Percentiles rank a stretch among this genome's conserved stretches.
Conservation (phyloP, 2,888 invertebrate species). For the Colostygia pectinataria region DNA sequence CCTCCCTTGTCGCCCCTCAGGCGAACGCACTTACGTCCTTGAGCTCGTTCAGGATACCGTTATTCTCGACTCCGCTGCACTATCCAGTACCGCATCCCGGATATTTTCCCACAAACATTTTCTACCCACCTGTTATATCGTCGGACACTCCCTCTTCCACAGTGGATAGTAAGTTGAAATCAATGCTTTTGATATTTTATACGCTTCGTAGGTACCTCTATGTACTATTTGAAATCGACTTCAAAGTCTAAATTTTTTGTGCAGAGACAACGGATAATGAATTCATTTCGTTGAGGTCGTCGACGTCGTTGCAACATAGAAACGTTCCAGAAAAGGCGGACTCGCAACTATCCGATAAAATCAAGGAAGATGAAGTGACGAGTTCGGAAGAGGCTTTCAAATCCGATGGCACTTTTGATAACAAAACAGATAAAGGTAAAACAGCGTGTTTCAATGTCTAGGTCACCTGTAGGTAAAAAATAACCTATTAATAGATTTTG, state of each 20-base stretch:
- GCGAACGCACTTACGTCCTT: conserved; percentile 41
- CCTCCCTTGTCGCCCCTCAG: conserved; percentile 52
- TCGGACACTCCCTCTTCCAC: conserved; percentile 53
- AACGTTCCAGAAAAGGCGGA: conserved; percentile 57
- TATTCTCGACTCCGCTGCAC: conserved; percentile 63
- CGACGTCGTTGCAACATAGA: conserved; percentile 43
- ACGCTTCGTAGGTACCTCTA: no score
- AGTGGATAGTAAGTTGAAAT: conserved; percentile 51
- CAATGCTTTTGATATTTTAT: not conserved
- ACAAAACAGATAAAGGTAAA: conserved; percentile 42
- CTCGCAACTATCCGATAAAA: conserved; percentile 60
- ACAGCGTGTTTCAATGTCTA: no score
- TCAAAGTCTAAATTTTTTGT: not conserved
- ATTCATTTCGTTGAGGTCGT: conserved; percentile 25
- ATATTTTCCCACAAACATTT: conserved; percentile 72
- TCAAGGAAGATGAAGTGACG: conserved; percentile 89
- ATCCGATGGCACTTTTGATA: conserved; percentile 38
- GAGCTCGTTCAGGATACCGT: conserved; percentile 67
- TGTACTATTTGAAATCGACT: not conserved
- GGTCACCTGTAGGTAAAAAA: no score
- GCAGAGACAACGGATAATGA: conserved; percentile 35
- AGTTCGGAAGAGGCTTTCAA: conserved; percentile 87
- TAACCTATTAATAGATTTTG: not conserved
- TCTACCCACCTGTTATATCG: conserved; percentile 65
- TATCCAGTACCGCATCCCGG: conserved; percentile 66